Evolutionary conservation across 2,797 vertebrate species (phyloP).

Genomic region (Sebastes dallii): DNA sequence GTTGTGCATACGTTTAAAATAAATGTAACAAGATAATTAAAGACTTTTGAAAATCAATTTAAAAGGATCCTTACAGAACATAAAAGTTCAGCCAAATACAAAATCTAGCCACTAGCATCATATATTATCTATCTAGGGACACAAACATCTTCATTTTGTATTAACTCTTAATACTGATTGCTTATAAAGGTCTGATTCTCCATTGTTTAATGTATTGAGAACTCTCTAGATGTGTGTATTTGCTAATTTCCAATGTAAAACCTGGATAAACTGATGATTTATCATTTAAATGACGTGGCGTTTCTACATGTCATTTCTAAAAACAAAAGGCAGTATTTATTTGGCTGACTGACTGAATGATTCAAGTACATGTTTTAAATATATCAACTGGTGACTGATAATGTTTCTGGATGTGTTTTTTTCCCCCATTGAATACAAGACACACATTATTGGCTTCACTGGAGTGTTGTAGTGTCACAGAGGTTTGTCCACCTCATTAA

Average conservation of each 20-base stretch:
- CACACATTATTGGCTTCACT: background rate
- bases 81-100: background rate
- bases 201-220: background rate
- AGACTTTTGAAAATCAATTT: conserved; percentile 38
- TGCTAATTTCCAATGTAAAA: too few relatives aligned
- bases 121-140: background rate
- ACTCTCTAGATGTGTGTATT: background rate
- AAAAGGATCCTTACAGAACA: conserved; percentile 27
- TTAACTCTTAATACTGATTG: background rate
- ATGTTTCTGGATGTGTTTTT: background rate
- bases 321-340: background rate
- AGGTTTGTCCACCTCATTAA: background rate
- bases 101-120: background rate
- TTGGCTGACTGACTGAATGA: background rate
- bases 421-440: background rate
- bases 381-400: background rate
- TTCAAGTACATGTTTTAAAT: conserved; percentile 6
- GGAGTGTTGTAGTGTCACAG: background rate
- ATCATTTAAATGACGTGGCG: background rate
- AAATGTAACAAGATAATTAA: conserved; percentile 37
- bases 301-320: background rate
- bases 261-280: background rate
- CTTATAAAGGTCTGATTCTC: background rate
- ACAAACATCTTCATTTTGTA: background rate
- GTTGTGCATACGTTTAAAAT: conserved; percentile 36